Percentiles rank a stretch among this genome's conserved stretches.
These are phyloP conservation scores for Epinephelus fuscoguttatus DNA, from an alignment of 2,113 vertebrate species.

Conservation along the genomic window DNA sequence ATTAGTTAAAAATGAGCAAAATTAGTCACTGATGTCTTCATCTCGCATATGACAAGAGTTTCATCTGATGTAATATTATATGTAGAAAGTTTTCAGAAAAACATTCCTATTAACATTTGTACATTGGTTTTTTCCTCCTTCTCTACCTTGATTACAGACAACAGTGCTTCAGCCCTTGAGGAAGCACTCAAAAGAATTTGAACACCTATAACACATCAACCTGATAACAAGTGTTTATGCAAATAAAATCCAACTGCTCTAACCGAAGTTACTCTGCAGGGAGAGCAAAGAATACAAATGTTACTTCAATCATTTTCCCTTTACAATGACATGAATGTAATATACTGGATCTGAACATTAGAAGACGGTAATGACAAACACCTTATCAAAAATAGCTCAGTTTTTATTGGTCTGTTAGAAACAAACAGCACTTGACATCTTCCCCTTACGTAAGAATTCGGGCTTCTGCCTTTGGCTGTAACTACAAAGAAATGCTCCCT, in stretches of 20 bases:
- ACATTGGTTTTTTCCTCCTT: not conserved
- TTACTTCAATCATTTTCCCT: not conserved
- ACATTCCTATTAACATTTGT: not conserved
- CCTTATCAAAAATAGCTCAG: not conserved
- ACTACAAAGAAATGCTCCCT: not conserved
- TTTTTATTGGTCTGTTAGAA: not conserved
- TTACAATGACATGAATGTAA: not conserved
- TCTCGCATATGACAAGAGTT: not conserved
- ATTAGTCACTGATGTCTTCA: not conserved
- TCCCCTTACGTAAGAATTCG: not conserved
- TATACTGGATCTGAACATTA: not conserved
- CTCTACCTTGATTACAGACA: not conserved
- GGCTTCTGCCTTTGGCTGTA: too few relatives aligned
- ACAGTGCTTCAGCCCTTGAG: not conserved
- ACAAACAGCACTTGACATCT: not conserved
- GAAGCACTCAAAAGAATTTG: not conserved
- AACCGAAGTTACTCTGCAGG: not conserved
- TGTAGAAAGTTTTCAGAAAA: not conserved
- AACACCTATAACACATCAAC: not conserved
- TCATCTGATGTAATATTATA: not conserved
- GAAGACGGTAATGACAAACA: not conserved
- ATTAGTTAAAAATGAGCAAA: not conserved
- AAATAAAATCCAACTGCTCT: not conserved
- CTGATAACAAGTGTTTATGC: conserved; percentile 8
- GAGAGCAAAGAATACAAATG: not conserved